phyloP scores from a whole-genome alignment of 2,888 invertebrate genomes.

The Slavum lentiscoides region DNA sequence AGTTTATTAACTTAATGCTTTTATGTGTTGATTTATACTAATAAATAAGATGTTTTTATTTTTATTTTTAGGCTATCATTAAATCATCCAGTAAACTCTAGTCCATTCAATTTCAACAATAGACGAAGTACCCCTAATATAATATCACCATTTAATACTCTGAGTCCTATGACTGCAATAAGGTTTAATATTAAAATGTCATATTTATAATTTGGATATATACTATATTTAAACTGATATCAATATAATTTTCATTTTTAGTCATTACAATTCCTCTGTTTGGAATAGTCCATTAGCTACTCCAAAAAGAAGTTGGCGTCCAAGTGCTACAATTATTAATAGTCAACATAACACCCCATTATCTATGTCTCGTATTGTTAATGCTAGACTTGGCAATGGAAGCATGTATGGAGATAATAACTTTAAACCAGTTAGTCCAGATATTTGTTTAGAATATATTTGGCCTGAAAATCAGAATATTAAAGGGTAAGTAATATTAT shows the following conservation, averaged over 20 bases:
- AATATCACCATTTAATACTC: slow-evolving; percentile 46
- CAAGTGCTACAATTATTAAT: slow-evolving; percentile 44
- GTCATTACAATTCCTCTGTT: slow-evolving; percentile 29
- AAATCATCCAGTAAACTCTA: slow-evolving; percentile 47
- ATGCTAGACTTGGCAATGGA: slow-evolving; percentile 49
- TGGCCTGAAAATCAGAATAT: slow-evolving; percentile 74
- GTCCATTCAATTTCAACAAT: slow-evolving; percentile 41
- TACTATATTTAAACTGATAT: not conserved
- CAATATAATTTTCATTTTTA: not conserved
- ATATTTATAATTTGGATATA: not conserved
- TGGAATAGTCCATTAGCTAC: slow-evolving; percentile 48
- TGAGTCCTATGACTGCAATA: slow-evolving; percentile 43
- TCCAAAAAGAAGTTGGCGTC: slow-evolving; percentile 31
- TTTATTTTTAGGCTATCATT: slow-evolving; percentile 34
- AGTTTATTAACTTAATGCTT: not conserved
- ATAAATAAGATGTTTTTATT: not conserved
- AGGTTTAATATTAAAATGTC: slow-evolving; percentile 17
- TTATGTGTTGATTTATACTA: not conserved
- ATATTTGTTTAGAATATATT: slow-evolving; percentile 83
- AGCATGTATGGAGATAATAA: slow-evolving; percentile 55
- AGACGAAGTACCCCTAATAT: slow-evolving; percentile 48
- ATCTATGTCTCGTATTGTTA: slow-evolving; percentile 44
- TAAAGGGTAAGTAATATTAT: slow-evolving; percentile 39
- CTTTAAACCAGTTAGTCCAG: slow-evolving; percentile 72
- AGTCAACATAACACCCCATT: slow-evolving; percentile 38